A percentile compares a stretch with the other conserved stretches of the same genome.
These are phyloP conservation scores for Trematomus bernacchii DNA, from an alignment of 2,797 vertebrate genomes.

Conservation along the genomic window DNA sequence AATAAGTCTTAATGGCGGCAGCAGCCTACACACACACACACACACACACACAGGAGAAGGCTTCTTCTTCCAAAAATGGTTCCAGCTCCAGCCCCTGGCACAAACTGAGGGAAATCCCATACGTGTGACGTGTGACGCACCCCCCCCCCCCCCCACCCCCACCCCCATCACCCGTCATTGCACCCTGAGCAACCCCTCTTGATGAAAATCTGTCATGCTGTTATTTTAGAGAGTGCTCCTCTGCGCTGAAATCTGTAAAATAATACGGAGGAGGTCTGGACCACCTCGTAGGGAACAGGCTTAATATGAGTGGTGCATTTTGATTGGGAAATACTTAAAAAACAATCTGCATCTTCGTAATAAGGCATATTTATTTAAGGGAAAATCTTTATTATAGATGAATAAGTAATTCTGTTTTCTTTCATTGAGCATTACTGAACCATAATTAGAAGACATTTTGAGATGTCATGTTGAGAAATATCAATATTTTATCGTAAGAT, in stretches of 20 bases:
- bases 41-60: too few relatives aligned
- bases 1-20: slow-evolving; percentile 56
- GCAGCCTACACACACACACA: too few relatives aligned
- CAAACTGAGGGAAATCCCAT: slow-evolving; percentile 55
- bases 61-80: slow-evolving; percentile 51
- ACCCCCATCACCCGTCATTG: slow-evolving; percentile 11
- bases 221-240: slow-evolving; percentile 14
- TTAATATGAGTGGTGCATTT: not conserved
- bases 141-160: too few relatives aligned
- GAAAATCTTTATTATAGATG: not conserved
- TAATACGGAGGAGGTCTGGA: not conserved
- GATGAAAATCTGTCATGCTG: slow-evolving; percentile 23
- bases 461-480: not conserved
- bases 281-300: too few relatives aligned
- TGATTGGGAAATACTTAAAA: not conserved
- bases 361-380: not conserved
- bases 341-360: not conserved
- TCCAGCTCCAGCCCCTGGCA: slow-evolving; percentile 64
- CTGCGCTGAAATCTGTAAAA: slow-evolving; percentile 10
- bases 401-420: slow-evolving; percentile 7
- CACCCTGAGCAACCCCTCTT: slow-evolving; percentile 22
- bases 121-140: slow-evolving; percentile 28
- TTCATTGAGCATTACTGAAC: not conserved
- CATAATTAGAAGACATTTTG: slow-evolving; percentile 1
- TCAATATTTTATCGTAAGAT: not conserved